phyloP scores from a whole-genome alignment of 2,888 invertebrate species.

The Hemithea aestivaria region DNA sequence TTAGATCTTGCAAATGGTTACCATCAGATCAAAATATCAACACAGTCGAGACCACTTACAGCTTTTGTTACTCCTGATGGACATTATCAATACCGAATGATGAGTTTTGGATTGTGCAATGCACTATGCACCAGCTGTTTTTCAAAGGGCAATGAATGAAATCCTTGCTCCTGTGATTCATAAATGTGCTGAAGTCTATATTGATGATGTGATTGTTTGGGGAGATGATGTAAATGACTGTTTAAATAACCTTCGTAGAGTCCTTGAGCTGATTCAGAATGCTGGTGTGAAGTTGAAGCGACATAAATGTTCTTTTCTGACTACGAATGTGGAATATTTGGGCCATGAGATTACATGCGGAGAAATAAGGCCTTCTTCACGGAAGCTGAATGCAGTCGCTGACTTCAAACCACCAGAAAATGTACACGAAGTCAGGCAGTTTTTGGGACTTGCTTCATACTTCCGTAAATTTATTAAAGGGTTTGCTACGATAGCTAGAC shows the following conservation, averaged over 20 bases:
- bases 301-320: conserved; percentile 4
- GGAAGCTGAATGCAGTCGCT: conserved; percentile 1
- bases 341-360: conserved; percentile 5
- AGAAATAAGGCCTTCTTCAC: conserved; percentile 3
- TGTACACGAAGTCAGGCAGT: conserved; percentile 19
- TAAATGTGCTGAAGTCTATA: conserved; percentile 11
- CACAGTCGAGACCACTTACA: conserved; percentile 1
- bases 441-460: conserved; percentile 19
- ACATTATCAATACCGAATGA: conserved; percentile 12
- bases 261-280: not conserved
- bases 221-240: conserved; percentile 5
- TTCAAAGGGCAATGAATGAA: conserved; percentile 16
- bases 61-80: conserved; percentile 16
- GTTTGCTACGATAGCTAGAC: conserved; percentile 16
- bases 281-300: conserved; percentile 5
- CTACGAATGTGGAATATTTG: conserved; percentile 3
- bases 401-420: conserved; percentile 5
- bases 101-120: conserved; percentile 17
- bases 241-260: conserved; percentile 1
- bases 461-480: conserved; percentile 20
- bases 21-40: conserved; percentile 17
- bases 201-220: conserved; percentile 14
- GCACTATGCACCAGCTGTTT: conserved; percentile 14
- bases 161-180: conserved; percentile 6
- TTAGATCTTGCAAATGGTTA: conserved; percentile 18